These are phyloP conservation scores for Lathamus discolor DNA, from an alignment of 2,113 vertebrate species.

Conservation along the genomic window DNA sequence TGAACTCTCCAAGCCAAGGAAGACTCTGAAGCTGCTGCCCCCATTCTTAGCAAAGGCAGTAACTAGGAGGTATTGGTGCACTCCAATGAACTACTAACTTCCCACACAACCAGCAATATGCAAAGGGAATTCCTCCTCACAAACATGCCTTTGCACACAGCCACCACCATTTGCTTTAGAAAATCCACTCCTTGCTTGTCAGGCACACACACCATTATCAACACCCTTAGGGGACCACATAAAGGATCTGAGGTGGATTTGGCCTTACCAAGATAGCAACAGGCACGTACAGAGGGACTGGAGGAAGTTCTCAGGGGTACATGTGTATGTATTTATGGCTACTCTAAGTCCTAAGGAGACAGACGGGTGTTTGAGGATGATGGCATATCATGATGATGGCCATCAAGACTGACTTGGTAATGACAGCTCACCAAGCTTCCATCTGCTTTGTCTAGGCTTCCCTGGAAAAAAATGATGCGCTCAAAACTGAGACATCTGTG, in stretches of 20 bases:
- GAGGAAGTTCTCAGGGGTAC: not conserved
- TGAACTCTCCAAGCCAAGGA: accelerated
- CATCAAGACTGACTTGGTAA: not conserved
- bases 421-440: not conserved
- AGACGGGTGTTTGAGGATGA: not conserved
- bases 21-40: not conserved
- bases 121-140: not conserved
- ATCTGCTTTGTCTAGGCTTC: not conserved
- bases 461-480: not conserved
- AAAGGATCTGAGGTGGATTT: not conserved
- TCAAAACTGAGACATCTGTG: not conserved
- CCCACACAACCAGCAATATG: not conserved
- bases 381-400: too few species aligned
- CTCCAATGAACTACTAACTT: not conserved
- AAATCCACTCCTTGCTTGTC: not conserved
- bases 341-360: not conserved
- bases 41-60: not conserved
- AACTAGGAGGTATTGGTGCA: not conserved
- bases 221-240: accelerated
- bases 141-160: not conserved
- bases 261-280: not conserved
- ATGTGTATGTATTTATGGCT: not conserved
- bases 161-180: not conserved
- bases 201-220: not conserved
- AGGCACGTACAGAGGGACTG: not conserved